Evolutionary conservation across 2,797 vertebrate genomes (phyloP), one percentile per base, ranked within the genome.

Genomic region (Sebastes kiyomatsui): DNA sequence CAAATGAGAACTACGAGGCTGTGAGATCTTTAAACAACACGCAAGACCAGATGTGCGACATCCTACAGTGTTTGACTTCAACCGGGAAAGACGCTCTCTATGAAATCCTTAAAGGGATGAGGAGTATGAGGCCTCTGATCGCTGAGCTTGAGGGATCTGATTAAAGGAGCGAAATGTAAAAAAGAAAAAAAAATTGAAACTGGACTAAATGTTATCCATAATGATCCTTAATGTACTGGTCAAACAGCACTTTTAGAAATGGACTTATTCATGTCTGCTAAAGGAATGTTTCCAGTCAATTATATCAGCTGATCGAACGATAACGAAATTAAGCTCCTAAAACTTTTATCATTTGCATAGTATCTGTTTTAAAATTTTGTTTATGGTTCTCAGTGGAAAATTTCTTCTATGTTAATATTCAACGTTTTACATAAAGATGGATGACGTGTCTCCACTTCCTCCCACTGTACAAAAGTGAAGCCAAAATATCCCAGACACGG

Each of bases 71-170:
- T 55, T 8, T 75, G 28, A 62, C 0, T 1, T 1, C 22, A 16
- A 5, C 35, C 35, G 32, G 7, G 30, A 59, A 79, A 79, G 68
- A 79, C 0, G 33, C 6, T 10, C 38, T 85, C 56, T 42, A 42
- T 5, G 20, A 46, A 18, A 82, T 73, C 11, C 77, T 76, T 2
- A 84, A n/a, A 73, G 5, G 18, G 9, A 72, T 60, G 49, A 73
- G 6, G 16, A 25, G 12, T 16, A 56, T 69, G 27, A 71, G 4
- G 52, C 1, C 13, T 67, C 70, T 84, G 4, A 23, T 84, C 0
- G 6, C 0, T 58, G 49, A 75, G 10, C 74, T 89, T 9, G 55
- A 72, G 28, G 35, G 0, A 16, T 35, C 28, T 33, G 33, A 2
- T 6, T 32, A 6, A 79, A 27, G 46, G n/a, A 28, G 14, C 14